phyloP scores from a whole-genome alignment of 2,888 invertebrate species.

The Diaphora mendica region DNA sequence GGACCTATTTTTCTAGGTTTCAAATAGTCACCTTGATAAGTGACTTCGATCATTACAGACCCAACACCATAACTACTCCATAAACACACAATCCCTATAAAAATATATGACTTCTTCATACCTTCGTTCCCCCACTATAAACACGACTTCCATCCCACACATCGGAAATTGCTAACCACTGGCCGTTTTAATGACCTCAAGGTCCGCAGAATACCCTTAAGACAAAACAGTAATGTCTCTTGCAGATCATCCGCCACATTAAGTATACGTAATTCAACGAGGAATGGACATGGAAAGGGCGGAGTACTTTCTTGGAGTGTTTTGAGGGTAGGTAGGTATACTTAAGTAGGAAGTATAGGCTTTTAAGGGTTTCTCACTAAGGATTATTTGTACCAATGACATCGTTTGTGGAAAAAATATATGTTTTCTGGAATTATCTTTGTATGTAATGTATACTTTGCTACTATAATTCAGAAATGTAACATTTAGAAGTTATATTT shows the following conservation, averaged over 20 bases:
- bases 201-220: slow-evolving; percentile 48
- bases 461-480: neutral
- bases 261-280: slow-evolving; percentile 54
- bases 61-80: neutral
- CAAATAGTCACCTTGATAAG: neutral
- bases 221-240: slow-evolving; percentile 52
- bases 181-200: slow-evolving; percentile 56
- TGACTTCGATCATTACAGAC: neutral
- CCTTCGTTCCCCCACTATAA: slow-evolving; percentile 8
- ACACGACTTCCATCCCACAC: slow-evolving; percentile 20
- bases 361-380: slow-evolving; percentile 1
- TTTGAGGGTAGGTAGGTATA: slow-evolving; percentile 36
- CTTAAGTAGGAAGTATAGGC: neutral
- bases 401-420: neutral
- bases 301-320: slow-evolving; percentile 50
- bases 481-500: too few species aligned
- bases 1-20: too few species aligned
- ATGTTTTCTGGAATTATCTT: neutral
- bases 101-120: slow-evolving; percentile 4
- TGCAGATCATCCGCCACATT: slow-evolving; percentile 68
- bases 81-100: slow-evolving; percentile 4
- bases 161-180: slow-evolving; percentile 35
- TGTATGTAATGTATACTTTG: neutral
- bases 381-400: slow-evolving; percentile 7
- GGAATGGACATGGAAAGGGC: slow-evolving; percentile 64